phyloP scores from a whole-genome alignment of 2,888 invertebrate genomes.

The Furcula furcula region DNA sequence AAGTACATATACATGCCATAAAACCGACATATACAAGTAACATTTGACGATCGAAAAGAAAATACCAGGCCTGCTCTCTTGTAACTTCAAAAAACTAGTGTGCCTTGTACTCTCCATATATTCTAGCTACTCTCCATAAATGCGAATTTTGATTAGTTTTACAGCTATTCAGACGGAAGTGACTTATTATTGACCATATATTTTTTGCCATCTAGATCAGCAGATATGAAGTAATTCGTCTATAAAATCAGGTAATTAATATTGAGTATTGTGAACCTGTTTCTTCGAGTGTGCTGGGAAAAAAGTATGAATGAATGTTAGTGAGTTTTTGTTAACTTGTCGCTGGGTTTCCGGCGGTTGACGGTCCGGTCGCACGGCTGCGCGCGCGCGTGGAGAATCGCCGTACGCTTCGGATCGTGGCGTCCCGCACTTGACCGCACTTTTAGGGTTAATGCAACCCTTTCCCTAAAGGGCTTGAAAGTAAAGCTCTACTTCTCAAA shows the following conservation, averaged over 20 bases:
- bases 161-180: not conserved
- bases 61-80: no score
- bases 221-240: not conserved
- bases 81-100: no score
- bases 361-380: constrained; percentile 51
- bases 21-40: no score
- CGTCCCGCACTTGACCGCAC: constrained; percentile 36
- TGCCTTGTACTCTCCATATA: no score
- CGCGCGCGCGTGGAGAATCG: constrained; percentile 73
- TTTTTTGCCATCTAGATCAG: constrained; percentile 1
- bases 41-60: no score
- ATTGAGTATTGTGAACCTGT: constrained; percentile 52
- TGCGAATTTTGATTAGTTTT: not conserved
- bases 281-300: constrained; percentile 47
- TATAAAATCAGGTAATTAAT: not conserved
- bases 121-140: no score
- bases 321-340: constrained; percentile 77
- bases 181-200: not conserved
- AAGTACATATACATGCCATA: no score
- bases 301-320: constrained; percentile 70
- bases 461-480: constrained; percentile 3
- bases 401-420: constrained; percentile 72
- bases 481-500: no score
- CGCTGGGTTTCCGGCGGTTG: constrained; percentile 73
- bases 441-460: constrained; percentile 27